Percentiles rank a stretch among this genome's conserved stretches.
These are phyloP conservation scores for Holacanthella duospinosa DNA, from an alignment of 2,888 invertebrate species.

Conservation along the genomic window DNA sequence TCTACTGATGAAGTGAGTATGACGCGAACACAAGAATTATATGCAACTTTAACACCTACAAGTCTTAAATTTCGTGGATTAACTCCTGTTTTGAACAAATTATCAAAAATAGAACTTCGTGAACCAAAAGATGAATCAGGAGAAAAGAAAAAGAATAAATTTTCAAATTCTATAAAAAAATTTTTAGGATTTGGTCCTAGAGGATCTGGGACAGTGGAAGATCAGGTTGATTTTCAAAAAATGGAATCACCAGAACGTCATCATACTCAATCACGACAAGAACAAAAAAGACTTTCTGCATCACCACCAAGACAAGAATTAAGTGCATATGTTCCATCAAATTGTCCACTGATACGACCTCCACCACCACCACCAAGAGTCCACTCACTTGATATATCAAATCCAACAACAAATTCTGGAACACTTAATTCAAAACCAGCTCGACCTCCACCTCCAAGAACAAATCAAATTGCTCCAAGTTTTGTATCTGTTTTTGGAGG, in stretches of 20 bases:
- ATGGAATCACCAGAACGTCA: not conserved
- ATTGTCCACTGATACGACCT: constrained; percentile 19
- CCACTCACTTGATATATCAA: constrained; percentile 36
- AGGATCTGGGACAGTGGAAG: not conserved
- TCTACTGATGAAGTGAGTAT: constrained; percentile 36
- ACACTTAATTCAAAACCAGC: constrained; percentile 23
- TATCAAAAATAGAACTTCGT: constrained; percentile 32
- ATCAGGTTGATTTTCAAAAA: not conserved
- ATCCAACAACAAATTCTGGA: constrained; percentile 22
- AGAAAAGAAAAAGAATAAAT: constrained; percentile 34
- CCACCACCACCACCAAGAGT: constrained; percentile 37
- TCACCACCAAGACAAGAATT: not conserved
- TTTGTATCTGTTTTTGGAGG: constrained; percentile 35
- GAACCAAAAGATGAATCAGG: constrained; percentile 19
- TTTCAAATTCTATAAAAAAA: constrained; percentile 34
- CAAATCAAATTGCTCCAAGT: constrained; percentile 32
- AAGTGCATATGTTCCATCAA: not conserved
- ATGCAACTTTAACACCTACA: constrained; percentile 36
- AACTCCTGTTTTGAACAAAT: constrained; percentile 32
- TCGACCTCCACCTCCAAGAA: constrained; percentile 34
- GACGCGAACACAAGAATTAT: constrained; percentile 36
- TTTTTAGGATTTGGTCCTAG: constrained; percentile 29
- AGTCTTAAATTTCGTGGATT: constrained; percentile 34
- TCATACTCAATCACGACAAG: not conserved
- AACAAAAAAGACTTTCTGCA: not conserved